Percentiles rank a stretch among this genome's conserved stretches.
phyloP scores from a whole-genome alignment of 2,888 invertebrate species.

The Lycocerus yunnanus region DNA sequence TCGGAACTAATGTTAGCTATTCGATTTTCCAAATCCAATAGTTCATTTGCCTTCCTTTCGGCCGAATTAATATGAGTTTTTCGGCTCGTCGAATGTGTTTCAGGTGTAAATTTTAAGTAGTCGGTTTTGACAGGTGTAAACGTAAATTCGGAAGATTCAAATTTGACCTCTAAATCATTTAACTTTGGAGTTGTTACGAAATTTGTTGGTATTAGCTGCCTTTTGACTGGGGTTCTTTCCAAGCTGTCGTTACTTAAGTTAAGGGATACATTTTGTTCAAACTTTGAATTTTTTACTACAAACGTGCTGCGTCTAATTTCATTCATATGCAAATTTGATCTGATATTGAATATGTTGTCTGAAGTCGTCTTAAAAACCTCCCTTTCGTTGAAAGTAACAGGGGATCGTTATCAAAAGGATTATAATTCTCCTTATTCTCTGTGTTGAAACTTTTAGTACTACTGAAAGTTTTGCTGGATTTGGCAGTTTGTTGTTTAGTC shows the following conservation, averaged over 20 bases:
- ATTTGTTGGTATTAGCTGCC: background rate
- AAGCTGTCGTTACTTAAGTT: conserved; percentile 13
- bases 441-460: background rate
- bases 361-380: background rate
- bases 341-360: background rate
- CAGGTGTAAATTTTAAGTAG: background rate
- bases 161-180: background rate
- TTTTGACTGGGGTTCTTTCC: background rate
- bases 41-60: background rate
- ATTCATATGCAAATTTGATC: background rate
- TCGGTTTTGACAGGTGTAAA: background rate
- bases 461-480: background rate
- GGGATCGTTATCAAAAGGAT: background rate
- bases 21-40: background rate
- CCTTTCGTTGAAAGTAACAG: background rate
- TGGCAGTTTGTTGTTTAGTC: background rate
- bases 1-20: conserved; percentile 1
- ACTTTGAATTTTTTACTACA: background rate
- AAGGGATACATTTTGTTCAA: background rate
- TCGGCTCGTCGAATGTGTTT: background rate
- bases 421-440: background rate
- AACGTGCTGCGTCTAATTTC: conserved; percentile 10
- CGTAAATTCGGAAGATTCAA: background rate
- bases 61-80: background rate
- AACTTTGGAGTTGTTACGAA: background rate